Base-by-base conservation (phyloP, 2,113 vertebrate genomes). In the Heloderma charlesbogerti region DNA sequence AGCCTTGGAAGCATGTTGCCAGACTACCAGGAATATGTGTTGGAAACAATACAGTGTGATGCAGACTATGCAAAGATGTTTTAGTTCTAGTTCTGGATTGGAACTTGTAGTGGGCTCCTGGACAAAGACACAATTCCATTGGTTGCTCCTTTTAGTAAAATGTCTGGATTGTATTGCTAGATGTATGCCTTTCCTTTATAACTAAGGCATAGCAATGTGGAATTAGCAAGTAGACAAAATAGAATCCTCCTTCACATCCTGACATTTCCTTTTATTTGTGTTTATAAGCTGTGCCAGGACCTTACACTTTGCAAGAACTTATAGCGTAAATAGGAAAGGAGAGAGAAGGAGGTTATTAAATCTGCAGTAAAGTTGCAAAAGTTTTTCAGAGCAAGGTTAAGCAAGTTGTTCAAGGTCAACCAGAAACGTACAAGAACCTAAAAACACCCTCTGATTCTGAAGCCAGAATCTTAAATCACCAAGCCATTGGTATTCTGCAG, bases 311-410 rank as follows among this genome's bases (percentile, higher is more conserved):
- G 29, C 18, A 54, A 60, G 25, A 79, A 10, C 22, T 81, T 67
- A 34, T 27, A 60, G 12, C 37, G 40, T 83, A 57, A 57, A 77
- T 43, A 51, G 43, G 48, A n/a, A 60, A 90, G 60, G 10, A 48
- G 18, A 43, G n/a, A 43, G 37, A 86, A 83, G 22, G 72, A 79
- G 45, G 31, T 63, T 29, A 71, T 51, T 78, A 86, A 82, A 69
- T 37, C 18, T 4, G 43, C 66, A 89, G 63, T 89, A 82, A 45
- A 72, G 79, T 37, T 74, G 89, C 74, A 86, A 88, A 81, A 89
- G 34, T n/a, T 10, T 72, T 25, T 12, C 7, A 72, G 31, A 78
- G 67, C 82, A 75, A 80, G 29, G 13, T 34, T 90, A 71, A n/a
- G 5, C 31, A 81, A 54, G 10, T 82, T 75, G 37, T n/a, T 54